Evolutionary conservation across 2,113 vertebrate species (phyloP).

Genomic region (Acrocephalus kingi): DNA sequence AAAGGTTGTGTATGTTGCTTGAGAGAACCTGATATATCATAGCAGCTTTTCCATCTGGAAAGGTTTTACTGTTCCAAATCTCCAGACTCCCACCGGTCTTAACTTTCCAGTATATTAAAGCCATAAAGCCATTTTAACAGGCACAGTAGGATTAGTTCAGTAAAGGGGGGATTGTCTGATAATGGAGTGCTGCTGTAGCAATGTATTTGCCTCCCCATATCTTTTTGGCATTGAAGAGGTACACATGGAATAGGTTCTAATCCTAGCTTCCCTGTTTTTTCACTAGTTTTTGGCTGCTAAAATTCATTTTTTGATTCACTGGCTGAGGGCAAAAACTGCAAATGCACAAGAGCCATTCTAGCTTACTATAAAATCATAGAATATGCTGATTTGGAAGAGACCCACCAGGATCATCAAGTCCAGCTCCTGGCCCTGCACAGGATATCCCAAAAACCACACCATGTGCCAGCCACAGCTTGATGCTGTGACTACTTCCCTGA

Average conservation of each 20-base stretch:
- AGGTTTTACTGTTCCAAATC: constrained; percentile 10
- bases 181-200: background rate
- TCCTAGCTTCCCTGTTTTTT: background rate
- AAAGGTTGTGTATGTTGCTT: background rate
- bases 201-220: background rate
- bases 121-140: background rate
- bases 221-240: background rate
- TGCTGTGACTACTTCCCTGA: background rate
- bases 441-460: background rate
- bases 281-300: background rate
- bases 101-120: constrained; percentile 6
- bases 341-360: background rate
- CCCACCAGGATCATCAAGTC: background rate
- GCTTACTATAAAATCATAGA: background rate
- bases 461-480: background rate
- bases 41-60: background rate
- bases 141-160: background rate
- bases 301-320: background rate
- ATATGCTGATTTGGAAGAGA: background rate
- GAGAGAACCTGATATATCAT: background rate
- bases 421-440: background rate
- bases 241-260: background rate
- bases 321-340: background rate
- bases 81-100: background rate
- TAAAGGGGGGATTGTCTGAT: background rate